Evolutionary conservation across 2,797 vertebrate genomes (phyloP).

Genomic region (Fringilla coelebs): DNA sequence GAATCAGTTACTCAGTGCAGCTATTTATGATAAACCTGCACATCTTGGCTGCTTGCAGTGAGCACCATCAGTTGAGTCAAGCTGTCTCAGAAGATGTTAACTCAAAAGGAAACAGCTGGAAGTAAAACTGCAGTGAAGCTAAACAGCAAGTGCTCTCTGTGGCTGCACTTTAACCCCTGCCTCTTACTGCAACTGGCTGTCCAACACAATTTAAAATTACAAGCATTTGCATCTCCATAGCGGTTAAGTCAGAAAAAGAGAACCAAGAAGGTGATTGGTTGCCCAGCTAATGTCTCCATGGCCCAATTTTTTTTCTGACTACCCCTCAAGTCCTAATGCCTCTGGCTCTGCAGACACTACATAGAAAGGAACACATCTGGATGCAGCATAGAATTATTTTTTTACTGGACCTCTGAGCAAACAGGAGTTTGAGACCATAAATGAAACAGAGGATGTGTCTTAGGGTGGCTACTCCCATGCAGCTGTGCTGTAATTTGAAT

Average conservation of each 20-base stretch:
- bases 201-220: background rate
- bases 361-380: background rate
- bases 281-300: accelerated
- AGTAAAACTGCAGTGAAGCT: background rate
- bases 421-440: background rate
- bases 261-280: background rate
- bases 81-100: background rate
- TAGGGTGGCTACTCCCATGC: background rate
- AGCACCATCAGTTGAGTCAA: background rate
- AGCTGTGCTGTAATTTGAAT: background rate
- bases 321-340: background rate
- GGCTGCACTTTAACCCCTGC: background rate
- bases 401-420: background rate
- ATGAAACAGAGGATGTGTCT: background rate
- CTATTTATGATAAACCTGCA: background rate
- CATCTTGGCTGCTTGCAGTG: background rate
- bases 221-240: background rate
- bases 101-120: background rate
- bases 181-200: background rate
- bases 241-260: background rate
- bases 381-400: background rate
- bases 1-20: background rate
- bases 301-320: background rate
- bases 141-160: background rate
- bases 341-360: background rate